A percentile compares a stretch with the other conserved stretches of the same genome.
Evolutionary conservation across 2,888 invertebrate genomes (phyloP).

Genomic region (Melanostoma mellinum): DNA sequence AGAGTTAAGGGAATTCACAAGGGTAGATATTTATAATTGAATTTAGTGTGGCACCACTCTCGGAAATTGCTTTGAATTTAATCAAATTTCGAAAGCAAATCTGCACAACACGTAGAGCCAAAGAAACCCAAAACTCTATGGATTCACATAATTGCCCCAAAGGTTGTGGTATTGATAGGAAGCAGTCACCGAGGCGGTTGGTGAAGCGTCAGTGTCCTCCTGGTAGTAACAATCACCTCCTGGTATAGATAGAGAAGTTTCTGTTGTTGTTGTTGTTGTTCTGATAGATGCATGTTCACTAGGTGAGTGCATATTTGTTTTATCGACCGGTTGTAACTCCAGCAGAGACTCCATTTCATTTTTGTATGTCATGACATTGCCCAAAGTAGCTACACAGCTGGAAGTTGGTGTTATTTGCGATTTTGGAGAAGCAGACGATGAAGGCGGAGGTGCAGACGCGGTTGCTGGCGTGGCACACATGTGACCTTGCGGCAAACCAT

Average conservation of each 20-base stretch:
- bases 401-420: conserved; percentile 37
- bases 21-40: conserved; percentile 31
- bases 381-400: conserved; percentile 47
- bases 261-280: conserved; percentile 30
- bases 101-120: not conserved
- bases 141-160: conserved; percentile 79
- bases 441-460: conserved; percentile 59
- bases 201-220: conserved; percentile 50
- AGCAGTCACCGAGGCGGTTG: conserved; percentile 74
- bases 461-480: conserved; percentile 62
- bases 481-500: conserved; percentile 79
- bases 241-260: conserved; percentile 30
- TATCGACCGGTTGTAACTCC: conserved; percentile 74
- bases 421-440: conserved; percentile 46
- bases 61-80: conserved; percentile 31
- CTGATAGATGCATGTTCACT: conserved; percentile 28
- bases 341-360: conserved; percentile 74
- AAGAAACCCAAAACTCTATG: conserved; percentile 73
- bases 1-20: conserved; percentile 52
- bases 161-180: conserved; percentile 77
- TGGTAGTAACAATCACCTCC: conserved; percentile 63
- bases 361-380: conserved; percentile 57
- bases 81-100: conserved; percentile 35
- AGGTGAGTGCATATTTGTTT: conserved; percentile 57
- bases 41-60: conserved; percentile 40